Conservation (phyloP, 2,113 vertebrate genomes). For the Emydocephalus ijimae region DNA sequence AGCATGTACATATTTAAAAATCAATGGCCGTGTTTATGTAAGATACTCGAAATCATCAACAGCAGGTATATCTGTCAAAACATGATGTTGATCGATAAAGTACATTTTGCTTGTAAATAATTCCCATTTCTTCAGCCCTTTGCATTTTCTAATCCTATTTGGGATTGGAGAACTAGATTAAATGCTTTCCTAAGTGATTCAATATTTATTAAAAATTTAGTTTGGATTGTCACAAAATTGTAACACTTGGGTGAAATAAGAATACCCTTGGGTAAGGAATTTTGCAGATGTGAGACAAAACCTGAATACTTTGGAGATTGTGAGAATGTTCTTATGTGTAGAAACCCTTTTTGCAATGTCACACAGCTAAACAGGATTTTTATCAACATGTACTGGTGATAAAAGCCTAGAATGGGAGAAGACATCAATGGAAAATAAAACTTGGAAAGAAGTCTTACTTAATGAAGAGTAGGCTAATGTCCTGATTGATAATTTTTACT, state of each 20-base stretch:
- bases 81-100: slow-evolving; percentile 44
- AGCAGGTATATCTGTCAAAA: slow-evolving; percentile 46
- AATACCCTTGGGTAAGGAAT: slow-evolving; percentile 60
- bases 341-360: slow-evolving; percentile 77
- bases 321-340: slow-evolving; percentile 73
- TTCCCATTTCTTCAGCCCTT: slow-evolving; percentile 19
- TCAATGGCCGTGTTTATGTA: background rate
- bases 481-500: slow-evolving; percentile 35
- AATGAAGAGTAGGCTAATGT: slow-evolving; percentile 44
- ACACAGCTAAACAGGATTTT: slow-evolving; percentile 67
- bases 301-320: slow-evolving; percentile 64
- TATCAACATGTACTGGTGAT: slow-evolving; percentile 70
- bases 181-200: slow-evolving; percentile 41
- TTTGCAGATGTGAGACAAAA: slow-evolving; percentile 68
- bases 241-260: slow-evolving; percentile 59
- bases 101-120: slow-evolving; percentile 62
- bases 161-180: slow-evolving; percentile 40
- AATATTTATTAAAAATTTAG: slow-evolving; percentile 68
- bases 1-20: background rate
- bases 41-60: slow-evolving; percentile 38
- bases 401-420: slow-evolving; percentile 69
- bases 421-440: slow-evolving; percentile 51
- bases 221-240: slow-evolving; percentile 65
- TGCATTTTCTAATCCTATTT: slow-evolving; percentile 45
- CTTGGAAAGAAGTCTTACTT: slow-evolving; percentile 20